phyloP scores from a whole-genome alignment of 2,113 vertebrate genomes.

The Petrocephalus microphthalmus region DNA sequence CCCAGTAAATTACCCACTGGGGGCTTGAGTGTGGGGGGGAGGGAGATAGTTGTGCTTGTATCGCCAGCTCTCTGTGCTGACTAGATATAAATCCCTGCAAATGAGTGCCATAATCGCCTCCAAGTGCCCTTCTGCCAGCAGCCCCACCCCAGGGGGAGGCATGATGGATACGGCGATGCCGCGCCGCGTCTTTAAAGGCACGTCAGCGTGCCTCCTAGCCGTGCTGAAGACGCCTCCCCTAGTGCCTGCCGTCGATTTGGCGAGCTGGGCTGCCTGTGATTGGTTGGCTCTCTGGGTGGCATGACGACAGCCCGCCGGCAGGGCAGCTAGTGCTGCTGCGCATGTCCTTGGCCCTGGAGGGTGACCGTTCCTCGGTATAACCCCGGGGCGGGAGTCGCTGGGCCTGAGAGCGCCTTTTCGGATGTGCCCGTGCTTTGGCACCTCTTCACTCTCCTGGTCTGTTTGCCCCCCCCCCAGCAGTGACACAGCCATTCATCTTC shows the following conservation, averaged over 20 bases:
- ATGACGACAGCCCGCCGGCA: not conserved
- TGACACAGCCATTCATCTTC: conserved; percentile 54
- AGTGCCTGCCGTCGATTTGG: conserved; percentile 19
- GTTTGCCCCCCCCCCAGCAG: conserved; percentile 34
- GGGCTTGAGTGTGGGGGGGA: not conserved
- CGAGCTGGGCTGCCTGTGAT: not conserved
- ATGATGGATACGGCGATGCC: not conserved
- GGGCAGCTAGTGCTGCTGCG: not conserved
- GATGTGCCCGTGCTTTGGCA: not conserved
- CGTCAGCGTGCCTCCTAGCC: not conserved
- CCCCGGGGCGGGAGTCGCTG: not conserved
- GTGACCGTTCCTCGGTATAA: not conserved
- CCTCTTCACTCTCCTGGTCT: not conserved
- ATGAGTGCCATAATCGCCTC: conserved; percentile 33
- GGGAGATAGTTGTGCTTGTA: not conserved
- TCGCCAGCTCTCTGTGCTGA: conserved; percentile 10
- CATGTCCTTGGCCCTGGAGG: not conserved
- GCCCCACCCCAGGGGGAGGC: not conserved
- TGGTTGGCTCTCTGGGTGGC: not conserved
- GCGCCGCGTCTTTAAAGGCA: not conserved
- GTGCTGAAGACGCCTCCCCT: conserved; percentile 1
- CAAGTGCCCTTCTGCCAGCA: conserved; percentile 32
- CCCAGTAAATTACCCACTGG: conserved; percentile 8
- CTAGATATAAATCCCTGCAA: conserved; percentile 36
- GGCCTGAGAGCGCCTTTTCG: not conserved